A percentile compares a stretch with the other conserved stretches of the same genome.
Conservation (phyloP, 2,113 vertebrate species). For the Aptenodytes patagonicus region DNA sequence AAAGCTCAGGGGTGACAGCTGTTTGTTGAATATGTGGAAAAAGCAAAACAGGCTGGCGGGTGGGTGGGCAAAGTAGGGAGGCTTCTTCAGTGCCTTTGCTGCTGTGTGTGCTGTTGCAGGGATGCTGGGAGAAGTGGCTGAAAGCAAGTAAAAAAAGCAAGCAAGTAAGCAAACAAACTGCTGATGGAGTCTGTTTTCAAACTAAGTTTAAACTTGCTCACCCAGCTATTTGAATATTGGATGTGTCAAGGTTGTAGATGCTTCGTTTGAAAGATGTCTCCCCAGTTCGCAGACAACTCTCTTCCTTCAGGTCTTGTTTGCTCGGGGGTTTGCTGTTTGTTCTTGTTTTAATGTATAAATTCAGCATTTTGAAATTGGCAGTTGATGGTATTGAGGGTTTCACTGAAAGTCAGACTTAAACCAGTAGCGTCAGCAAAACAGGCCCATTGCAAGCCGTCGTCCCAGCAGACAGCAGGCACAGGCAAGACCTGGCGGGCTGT, state of each 20-base stretch:
- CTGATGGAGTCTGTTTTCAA: slow-evolving; percentile 19
- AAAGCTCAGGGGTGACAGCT: slow-evolving; percentile 46
- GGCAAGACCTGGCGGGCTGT: accelerated
- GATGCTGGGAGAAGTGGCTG: not conserved
- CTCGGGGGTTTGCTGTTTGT: not conserved
- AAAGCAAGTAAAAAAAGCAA: not conserved
- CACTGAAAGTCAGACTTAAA: not conserved
- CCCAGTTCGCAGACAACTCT: not conserved
- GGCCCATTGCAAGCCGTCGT: accelerated
- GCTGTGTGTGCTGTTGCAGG: not conserved
- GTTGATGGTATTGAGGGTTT: not conserved
- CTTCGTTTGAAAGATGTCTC: not conserved
- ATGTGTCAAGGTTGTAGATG: not conserved
- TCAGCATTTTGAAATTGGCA: slow-evolving; percentile 27
- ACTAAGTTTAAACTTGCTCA: slow-evolving; percentile 29
- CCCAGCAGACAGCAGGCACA: not conserved
- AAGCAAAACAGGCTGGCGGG: not conserved
- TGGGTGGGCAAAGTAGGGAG: slow-evolving; percentile 16
- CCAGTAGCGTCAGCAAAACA: not conserved
- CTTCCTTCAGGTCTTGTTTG: not conserved
- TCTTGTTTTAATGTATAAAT: slow-evolving; percentile 9
- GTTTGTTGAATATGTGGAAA: slow-evolving; percentile 12
- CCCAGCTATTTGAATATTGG: slow-evolving; percentile 20
- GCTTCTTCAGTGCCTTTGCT: not conserved
- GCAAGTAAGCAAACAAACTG: not conserved